A percentile compares a stretch with the other conserved stretches of the same genome.
phyloP scores from a whole-genome alignment of 2,113 vertebrate species.

The Condylura cristata region DNA sequence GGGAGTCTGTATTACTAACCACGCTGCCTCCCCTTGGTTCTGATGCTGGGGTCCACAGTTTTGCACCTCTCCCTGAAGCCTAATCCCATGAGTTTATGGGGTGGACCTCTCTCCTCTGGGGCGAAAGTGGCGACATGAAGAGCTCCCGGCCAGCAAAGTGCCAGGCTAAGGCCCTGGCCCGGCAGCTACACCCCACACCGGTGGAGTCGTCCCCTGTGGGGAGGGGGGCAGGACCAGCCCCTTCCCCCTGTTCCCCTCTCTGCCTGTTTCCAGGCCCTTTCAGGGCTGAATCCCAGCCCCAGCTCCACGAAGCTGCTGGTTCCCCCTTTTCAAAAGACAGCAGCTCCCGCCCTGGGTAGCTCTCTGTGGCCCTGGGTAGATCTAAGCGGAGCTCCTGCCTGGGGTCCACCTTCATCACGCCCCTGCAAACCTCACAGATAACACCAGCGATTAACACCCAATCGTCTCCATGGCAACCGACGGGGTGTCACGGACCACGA shows the following conservation, averaged over 20 bases:
- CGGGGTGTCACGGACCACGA: conserved; percentile 46
- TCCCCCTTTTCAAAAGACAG: background rate
- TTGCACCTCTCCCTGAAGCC: background rate
- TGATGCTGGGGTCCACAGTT: background rate
- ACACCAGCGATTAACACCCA: background rate
- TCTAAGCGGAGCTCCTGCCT: background rate
- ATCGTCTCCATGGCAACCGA: conserved; percentile 68
- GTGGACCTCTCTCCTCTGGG: background rate
- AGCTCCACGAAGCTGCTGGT: background rate
- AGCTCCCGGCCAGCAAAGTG: background rate
- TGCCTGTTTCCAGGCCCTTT: background rate
- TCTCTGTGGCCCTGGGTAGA: background rate
- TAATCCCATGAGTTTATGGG: background rate
- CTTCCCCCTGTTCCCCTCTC: background rate
- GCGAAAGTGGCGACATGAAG: background rate
- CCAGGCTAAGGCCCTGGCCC: background rate
- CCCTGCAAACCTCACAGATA: background rate
- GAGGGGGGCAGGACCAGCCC: background rate
- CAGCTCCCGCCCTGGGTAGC: background rate
- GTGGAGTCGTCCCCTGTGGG: conserved; percentile 30
- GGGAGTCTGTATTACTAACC: background rate
- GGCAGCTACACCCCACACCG: background rate
- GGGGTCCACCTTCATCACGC: background rate
- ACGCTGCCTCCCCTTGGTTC: background rate
- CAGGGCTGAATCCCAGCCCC: background rate